Evolutionary conservation across 2,888 invertebrate genomes (phyloP).

Genomic region (Drosophila mettleri): DNA sequence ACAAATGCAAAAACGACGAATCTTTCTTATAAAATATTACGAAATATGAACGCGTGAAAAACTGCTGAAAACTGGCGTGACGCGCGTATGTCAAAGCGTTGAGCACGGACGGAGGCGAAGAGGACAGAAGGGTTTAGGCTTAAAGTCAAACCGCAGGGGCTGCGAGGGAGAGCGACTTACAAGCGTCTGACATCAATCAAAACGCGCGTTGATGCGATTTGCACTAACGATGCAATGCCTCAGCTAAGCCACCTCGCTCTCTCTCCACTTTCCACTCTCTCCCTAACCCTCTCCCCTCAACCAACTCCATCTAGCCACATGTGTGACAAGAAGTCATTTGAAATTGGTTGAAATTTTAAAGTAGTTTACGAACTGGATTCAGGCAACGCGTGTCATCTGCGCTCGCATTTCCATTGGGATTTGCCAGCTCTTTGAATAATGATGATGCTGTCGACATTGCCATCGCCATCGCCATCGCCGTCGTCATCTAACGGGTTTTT

Average conservation of each 20-base stretch:
- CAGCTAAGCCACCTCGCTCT: not conserved
- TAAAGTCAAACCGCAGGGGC: conserved; percentile 80
- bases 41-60: conserved; percentile 73
- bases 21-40: conserved; percentile 61
- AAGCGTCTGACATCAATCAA: conserved; percentile 83
- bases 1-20: conserved; percentile 45
- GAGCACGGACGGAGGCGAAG: not conserved
- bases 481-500: conserved; percentile 30
- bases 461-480: conserved; percentile 1
- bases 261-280: no score
- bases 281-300: no score
- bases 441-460: conserved; percentile 65
- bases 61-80: conserved; percentile 36
- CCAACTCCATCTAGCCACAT: conserved; percentile 35
- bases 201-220: conserved; percentile 74
- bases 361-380: conserved; percentile 64
- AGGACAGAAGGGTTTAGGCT: conserved; percentile 38
- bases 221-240: conserved; percentile 71
- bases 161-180: conserved; percentile 64
- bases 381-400: conserved; percentile 49
- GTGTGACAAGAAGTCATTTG: conserved; percentile 74
- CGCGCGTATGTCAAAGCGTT: conserved; percentile 35
- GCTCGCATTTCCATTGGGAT: conserved; percentile 70
- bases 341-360: conserved; percentile 80
- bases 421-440: conserved; percentile 74